Evolutionary conservation across 2,113 vertebrate genomes (phyloP), one percentile per base, ranked within the genome.

Genomic region (Melanostigma gelatinosum): DNA sequence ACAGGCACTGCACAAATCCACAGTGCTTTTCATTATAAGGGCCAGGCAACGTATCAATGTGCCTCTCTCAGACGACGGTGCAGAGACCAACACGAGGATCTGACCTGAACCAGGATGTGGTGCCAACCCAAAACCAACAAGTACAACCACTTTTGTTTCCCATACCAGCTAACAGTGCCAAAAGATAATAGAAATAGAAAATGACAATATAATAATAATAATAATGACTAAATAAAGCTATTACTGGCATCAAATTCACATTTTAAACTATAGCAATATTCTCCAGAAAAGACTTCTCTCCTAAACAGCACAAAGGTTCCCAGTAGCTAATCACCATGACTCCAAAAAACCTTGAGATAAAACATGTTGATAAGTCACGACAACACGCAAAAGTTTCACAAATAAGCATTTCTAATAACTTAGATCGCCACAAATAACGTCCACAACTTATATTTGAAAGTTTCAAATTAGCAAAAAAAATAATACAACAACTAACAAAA

Each of bases 31-130:
- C 42, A 70, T 44, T 8, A 6, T 36, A 50, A 75, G 48, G 1
- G 44, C 2, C 15, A 40, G 13, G 32, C 16, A 1, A 11, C 15
- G 20, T 15, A 42, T 4, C 24, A n/a, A 18, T 54, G 57, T 32
- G 5, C n/a, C 8, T 15, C 15, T 36, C 40, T 24, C 57, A 71
- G 71, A 32, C 55, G 52, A 72, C 18, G 57, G 27, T 48, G 27
- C 38, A 32, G 20, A 22, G 40, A 54, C 18, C 55, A 83, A 60
- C 68, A 83, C 69, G 79, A 79, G 40, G 70, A 40, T 7, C n/a
- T 52, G 50, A 69, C 46, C 50, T 29, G 29, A 29, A 29, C 8
- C 8, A 6, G 44, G 65, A 68, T 12, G 42, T 61, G 50, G 8
- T 42, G 5, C 22, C 8, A n/a, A 69, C 16, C 10, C 27, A 74